Percentiles rank a stretch among this genome's conserved stretches.
Evolutionary conservation across 2,888 invertebrate species (phyloP).

Genomic region (Hypolimnas misippus): DNA sequence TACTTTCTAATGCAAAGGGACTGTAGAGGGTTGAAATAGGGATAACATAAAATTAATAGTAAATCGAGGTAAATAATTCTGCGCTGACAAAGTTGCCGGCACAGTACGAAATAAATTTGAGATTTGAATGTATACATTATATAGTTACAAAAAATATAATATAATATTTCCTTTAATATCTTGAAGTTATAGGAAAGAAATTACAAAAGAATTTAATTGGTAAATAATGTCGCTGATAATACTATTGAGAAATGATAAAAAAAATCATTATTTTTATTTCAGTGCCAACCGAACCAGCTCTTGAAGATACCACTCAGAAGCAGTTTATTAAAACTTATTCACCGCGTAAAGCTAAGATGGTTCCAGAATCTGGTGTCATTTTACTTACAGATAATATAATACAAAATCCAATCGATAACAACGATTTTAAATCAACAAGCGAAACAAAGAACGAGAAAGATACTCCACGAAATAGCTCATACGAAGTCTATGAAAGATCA

Average conservation of each 20-base stretch:
- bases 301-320: not conserved
- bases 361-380: slow-evolving; percentile 9
- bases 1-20: no score
- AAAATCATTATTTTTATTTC: not conserved
- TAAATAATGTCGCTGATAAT: not conserved
- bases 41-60: no score
- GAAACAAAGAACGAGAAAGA: slow-evolving; percentile 5
- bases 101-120: no score
- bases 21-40: no score
- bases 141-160: no score
- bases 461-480: slow-evolving; percentile 31
- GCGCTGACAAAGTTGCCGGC: no score
- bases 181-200: no score
- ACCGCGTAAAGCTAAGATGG: slow-evolving; percentile 19
- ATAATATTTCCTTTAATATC: no score
- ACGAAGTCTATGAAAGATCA: slow-evolving; percentile 41
- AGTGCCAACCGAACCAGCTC: not conserved
- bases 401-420: not conserved
- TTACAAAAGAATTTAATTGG: not conserved
- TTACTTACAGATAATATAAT: not conserved
- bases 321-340: not conserved
- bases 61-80: no score
- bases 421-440: not conserved
- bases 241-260: not conserved
- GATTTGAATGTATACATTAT: no score